A percentile compares a stretch with the other conserved stretches of the same genome.
phyloP scores from a whole-genome alignment of 2,113 vertebrate species.

The Macheiramphus alcinus region DNA sequence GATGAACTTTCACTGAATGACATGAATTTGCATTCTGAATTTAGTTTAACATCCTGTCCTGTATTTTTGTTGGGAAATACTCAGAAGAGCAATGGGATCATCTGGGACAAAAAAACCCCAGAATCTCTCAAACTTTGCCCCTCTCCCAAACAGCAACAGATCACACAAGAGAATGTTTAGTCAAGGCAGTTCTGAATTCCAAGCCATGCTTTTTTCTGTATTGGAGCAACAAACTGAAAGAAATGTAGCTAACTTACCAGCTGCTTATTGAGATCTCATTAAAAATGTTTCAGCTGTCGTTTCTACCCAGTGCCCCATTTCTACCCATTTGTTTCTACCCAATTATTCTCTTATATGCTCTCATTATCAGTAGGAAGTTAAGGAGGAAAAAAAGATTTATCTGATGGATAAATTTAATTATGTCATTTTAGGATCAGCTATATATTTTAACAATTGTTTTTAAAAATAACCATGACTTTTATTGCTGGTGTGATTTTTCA shows the following conservation, averaged over 20 bases:
- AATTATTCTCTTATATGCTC: background rate
- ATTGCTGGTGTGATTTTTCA: background rate
- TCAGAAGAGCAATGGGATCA: background rate
- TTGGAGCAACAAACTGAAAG: background rate
- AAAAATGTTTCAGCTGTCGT: background rate
- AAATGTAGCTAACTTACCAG: accelerated
- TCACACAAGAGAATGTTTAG: background rate
- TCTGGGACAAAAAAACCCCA: background rate
- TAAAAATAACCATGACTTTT: background rate
- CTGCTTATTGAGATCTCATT: background rate
- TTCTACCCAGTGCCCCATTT: background rate
- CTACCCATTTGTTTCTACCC: background rate
- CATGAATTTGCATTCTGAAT: background rate
- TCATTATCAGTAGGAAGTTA: background rate
- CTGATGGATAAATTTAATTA: background rate
- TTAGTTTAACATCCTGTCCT: background rate
- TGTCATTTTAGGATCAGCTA: background rate
- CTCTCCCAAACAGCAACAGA: background rate
- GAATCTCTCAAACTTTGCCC: background rate
- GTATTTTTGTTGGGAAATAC: background rate
- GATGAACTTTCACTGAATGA: background rate
- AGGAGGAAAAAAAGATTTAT: no score
- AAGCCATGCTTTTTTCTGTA: background rate
- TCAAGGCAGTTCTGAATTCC: background rate
- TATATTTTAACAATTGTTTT: background rate